A percentile compares a stretch with the other conserved stretches of the same genome.
These are phyloP conservation scores for Papilio dardanus DNA, from an alignment of 1,140 invertebrate species.

Conservation along the genomic window DNA sequence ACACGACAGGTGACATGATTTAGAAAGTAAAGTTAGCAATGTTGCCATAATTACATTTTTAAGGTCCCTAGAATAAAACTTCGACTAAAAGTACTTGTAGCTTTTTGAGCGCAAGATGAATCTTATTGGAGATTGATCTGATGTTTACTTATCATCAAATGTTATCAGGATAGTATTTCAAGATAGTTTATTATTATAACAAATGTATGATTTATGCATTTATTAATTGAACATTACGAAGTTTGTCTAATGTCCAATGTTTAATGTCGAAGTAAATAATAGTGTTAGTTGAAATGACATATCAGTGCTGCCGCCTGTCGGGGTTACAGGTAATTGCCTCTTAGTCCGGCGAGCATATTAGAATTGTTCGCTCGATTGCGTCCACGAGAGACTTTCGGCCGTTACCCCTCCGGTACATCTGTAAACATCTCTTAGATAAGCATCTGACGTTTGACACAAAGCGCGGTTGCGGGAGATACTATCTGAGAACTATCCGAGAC, in stretches of 20 bases:
- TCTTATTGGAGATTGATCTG: too few species aligned
- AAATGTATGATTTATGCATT: background rate
- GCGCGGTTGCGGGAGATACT: slow-evolving; percentile 75
- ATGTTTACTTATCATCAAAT: too few species aligned
- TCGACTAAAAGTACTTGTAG: too few species aligned
- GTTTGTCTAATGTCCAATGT: background rate
- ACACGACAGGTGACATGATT: too few species aligned
- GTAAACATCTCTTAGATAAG: slow-evolving; percentile 79
- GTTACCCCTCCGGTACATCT: slow-evolving; percentile 75
- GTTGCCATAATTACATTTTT: too few species aligned
- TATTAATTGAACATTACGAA: background rate
- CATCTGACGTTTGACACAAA: slow-evolving; percentile 82
- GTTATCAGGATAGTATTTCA: background rate
- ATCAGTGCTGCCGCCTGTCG: slow-evolving; percentile 4
- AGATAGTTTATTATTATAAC: background rate
- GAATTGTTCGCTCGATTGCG: slow-evolving; percentile 71
- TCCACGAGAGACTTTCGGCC: slow-evolving; percentile 61
- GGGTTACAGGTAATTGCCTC: slow-evolving; percentile 70
- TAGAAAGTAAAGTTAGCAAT: too few species aligned
- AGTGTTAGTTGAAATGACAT: slow-evolving; percentile 9
- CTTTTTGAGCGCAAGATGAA: background rate
- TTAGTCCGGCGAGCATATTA: slow-evolving; percentile 65
- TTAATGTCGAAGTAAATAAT: slow-evolving; percentile 12
- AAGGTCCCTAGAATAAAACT: background rate
- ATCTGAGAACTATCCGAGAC: slow-evolving; percentile 71